Evolutionary conservation across 1,140 invertebrate species (phyloP), one percentile per base, ranked within the genome.

Genomic region (Caenorhabditis brenneri): DNA sequence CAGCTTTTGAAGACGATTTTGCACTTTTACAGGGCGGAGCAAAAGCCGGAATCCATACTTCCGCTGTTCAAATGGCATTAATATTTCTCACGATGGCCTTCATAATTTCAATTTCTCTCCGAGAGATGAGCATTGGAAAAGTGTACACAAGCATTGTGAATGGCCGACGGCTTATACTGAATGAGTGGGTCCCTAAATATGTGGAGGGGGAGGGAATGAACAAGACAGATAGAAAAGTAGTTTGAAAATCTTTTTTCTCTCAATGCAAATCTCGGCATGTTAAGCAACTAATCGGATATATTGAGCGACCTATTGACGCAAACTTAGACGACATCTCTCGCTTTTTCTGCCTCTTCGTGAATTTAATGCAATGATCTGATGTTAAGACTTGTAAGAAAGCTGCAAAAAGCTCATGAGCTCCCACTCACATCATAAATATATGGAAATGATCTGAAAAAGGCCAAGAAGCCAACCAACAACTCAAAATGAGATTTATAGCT

Each of bases 41-140:
- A 53, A 58, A 82, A n/a, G 88, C 83, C 2, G 88, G 88, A 27
- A 89, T 88, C 51, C 84, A 86, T 31, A 88, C 88, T 31, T 88
- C 88, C 15, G 88, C 88, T 29, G 27, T 89, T 15, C 88, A 88
- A 85, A 88, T 88, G 88, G 16, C 60, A 9, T 22, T 89, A 16
- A 88, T 88, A 22, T 60, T 88, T n/a, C 22, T 79, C 10, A 83
- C 82, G n/a, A 78, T 88, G 27, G 49, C 84, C 4, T 51, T 82
- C 7, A 84, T 88, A 10, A 80, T 88, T 49, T 39, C 49, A n/a
- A 80, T 88, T 10, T 84, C 81, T 27, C 5, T 89, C 7, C 7
- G 36, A 1, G 33, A 88, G 15, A 87, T 58, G 42, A 36, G 80
- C 22, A 42, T 78, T 16, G 27, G 9, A 6, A 19, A 81, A 1